A percentile compares a stretch with the other conserved stretches of the same genome.
These are phyloP conservation scores for Akabosia matsudoensis DNA, from an alignment of 1,140 invertebrate species.

Conservation along the genomic window DNA sequence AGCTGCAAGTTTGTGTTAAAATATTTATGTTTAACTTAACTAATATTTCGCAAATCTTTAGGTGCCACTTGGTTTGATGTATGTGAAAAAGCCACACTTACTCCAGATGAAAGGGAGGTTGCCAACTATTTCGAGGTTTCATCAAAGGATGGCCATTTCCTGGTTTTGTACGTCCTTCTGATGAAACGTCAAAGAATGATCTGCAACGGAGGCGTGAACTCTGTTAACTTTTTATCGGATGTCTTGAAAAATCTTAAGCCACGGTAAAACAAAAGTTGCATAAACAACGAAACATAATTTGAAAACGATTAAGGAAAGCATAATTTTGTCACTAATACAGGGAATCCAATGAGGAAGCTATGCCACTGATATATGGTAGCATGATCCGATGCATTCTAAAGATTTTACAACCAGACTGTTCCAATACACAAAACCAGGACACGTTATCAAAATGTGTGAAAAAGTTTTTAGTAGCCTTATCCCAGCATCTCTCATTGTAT, in stretches of 20 bases:
- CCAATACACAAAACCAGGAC: conserved; percentile 53
- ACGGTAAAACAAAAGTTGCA: background rate
- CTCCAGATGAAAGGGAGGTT: conserved; percentile 30
- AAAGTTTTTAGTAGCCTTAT: conserved; percentile 56
- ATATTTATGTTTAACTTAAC: background rate
- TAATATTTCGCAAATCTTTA: conserved; percentile 18
- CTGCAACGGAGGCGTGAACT: conserved; percentile 48
- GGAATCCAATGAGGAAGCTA: conserved; percentile 58
- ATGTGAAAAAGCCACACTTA: conserved; percentile 5
- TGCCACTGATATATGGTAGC: conserved; percentile 61
- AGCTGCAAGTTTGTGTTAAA: background rate
- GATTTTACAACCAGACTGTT: background rate
- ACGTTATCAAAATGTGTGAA: conserved; percentile 52
- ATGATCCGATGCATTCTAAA: conserved; percentile 38
- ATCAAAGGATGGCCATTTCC: conserved; percentile 43
- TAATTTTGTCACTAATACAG: too few relatives aligned
- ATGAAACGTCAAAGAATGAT: conserved; percentile 47
- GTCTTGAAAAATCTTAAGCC: conserved; percentile 42
- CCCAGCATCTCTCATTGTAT: conserved; percentile 54
- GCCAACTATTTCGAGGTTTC: conserved; percentile 39
- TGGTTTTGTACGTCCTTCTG: conserved; percentile 40
- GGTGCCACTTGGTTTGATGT: conserved; percentile 35
- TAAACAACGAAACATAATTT: background rate
- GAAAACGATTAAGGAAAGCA: background rate
- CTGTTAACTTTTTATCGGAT: conserved; percentile 50